These are phyloP conservation scores for Perizoma flavofasciatum DNA, from an alignment of 2,888 invertebrate species.

Conservation along the genomic window DNA sequence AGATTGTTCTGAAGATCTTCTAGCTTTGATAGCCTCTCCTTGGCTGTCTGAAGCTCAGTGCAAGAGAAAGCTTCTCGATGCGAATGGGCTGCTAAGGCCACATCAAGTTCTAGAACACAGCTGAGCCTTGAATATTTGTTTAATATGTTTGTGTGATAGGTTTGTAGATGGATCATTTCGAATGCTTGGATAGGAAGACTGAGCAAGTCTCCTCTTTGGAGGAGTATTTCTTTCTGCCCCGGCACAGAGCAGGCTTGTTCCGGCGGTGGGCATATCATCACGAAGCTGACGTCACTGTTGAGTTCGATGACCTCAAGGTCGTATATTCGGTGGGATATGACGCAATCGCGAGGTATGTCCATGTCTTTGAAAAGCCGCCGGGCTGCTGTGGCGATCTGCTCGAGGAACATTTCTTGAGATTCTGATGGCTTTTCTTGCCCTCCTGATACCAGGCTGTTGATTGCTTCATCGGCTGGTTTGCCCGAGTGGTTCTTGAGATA, in stretches of 20 bases:
- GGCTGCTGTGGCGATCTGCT: conserved; percentile 89
- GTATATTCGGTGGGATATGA: conserved; percentile 91
- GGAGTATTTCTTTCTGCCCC: conserved; percentile 92
- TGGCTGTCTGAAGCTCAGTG: conserved; percentile 92
- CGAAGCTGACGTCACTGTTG: conserved; percentile 94
- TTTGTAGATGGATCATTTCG: conserved; percentile 97
- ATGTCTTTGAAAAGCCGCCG: conserved; percentile 91
- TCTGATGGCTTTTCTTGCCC: conserved; percentile 85
- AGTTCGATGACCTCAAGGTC: conserved; percentile 97
- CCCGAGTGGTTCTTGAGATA: conserved; percentile 88
- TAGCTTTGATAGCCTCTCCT: conserved; percentile 91
- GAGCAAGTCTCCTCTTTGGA: conserved; percentile 93
- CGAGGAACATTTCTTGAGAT: conserved; percentile 91
- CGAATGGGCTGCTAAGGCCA: conserved; percentile 95
- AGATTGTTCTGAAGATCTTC: conserved; percentile 93
- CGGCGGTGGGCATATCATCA: conserved; percentile 95
- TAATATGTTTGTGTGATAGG: conserved; percentile 96
- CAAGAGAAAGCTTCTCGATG: conserved; percentile 98
- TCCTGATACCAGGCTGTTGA: conserved; percentile 65
- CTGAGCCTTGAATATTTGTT: conserved; percentile 96
- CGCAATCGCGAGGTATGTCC: conserved; percentile 89
- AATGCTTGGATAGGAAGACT: conserved; percentile 97
- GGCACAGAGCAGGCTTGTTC: conserved; percentile 97
- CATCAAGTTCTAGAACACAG: conserved; percentile 96
- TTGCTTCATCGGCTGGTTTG: conserved; percentile 61